These are phyloP conservation scores for Cyanoliseus patagonus DNA, from an alignment of 2,113 vertebrate genomes.

Conservation along the genomic window DNA sequence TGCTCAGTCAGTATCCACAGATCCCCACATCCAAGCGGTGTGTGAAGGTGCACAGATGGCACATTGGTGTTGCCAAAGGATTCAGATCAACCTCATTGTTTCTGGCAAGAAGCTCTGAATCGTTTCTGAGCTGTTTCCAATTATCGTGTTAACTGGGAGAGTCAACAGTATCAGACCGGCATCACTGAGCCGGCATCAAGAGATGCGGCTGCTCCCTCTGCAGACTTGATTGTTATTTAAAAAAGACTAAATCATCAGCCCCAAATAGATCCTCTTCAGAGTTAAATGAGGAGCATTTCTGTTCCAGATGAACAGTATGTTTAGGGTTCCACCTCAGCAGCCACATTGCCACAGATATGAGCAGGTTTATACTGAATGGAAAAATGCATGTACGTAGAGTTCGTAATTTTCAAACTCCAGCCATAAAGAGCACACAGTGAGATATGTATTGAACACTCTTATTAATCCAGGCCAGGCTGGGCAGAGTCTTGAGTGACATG, in stretches of 20 bases:
- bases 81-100: constrained; percentile 2
- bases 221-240: background rate
- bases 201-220: background rate
- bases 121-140: constrained; percentile 54
- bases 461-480: background rate
- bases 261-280: background rate
- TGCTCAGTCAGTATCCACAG: background rate
- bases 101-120: constrained; percentile 41
- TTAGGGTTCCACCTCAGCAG: background rate
- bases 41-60: constrained; percentile 20
- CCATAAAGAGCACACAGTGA: background rate
- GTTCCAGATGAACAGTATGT: background rate
- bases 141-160: constrained; percentile 50
- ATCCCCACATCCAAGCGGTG: background rate
- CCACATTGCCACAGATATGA: background rate
- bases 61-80: background rate
- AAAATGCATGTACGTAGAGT: accelerated
- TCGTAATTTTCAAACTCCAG: background rate
- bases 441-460: background rate
- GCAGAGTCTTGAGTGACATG: background rate
- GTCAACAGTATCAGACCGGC: constrained; percentile 24
- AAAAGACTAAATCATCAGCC: background rate
- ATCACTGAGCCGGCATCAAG: background rate
- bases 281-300: background rate
- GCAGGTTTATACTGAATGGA: background rate